phyloP scores from a whole-genome alignment of 1,140 invertebrate genomes.

The Drosophila prosaltans region DNA sequence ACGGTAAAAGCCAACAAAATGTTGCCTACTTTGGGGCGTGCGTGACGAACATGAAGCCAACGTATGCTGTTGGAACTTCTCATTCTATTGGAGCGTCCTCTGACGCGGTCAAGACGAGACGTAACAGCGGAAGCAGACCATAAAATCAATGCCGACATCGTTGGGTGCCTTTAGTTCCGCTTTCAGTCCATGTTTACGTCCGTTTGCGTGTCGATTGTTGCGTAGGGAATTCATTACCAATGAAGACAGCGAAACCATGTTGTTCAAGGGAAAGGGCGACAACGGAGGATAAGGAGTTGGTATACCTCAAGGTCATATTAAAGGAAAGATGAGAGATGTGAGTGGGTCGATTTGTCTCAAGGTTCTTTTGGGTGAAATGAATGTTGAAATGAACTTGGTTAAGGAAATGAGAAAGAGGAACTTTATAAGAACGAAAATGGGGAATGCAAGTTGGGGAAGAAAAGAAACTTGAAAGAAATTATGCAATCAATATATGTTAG shows the following conservation, averaged over 20 bases:
- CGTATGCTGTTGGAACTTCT: neutral
- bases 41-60: constrained; percentile 44
- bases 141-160: constrained; percentile 61
- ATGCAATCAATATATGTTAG: neutral
- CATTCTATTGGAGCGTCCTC: neutral
- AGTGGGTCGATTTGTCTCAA: constrained; percentile 22
- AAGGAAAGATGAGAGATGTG: constrained; percentile 27
- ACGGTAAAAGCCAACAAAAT: constrained; percentile 22
- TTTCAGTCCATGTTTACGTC: constrained; percentile 9
- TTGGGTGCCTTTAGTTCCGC: constrained; percentile 10
- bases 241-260: constrained; percentile 12
- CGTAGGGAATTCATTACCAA: constrained; percentile 35
- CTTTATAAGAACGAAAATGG: neutral
- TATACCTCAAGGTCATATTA: constrained; percentile 37
- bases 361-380: neutral
- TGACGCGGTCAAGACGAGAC: constrained; percentile 54
- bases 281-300: neutral
- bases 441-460: neutral
- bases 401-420: neutral
- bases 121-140: constrained; percentile 51
- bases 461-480: neutral
- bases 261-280: neutral
- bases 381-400: constrained; percentile 3
- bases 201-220: constrained; percentile 50
- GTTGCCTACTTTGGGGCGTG: constrained; percentile 59